A percentile compares a stretch with the other conserved stretches of the same genome.
Evolutionary conservation across 2,113 vertebrate genomes (phyloP).

Genomic region (Gallinago media): DNA sequence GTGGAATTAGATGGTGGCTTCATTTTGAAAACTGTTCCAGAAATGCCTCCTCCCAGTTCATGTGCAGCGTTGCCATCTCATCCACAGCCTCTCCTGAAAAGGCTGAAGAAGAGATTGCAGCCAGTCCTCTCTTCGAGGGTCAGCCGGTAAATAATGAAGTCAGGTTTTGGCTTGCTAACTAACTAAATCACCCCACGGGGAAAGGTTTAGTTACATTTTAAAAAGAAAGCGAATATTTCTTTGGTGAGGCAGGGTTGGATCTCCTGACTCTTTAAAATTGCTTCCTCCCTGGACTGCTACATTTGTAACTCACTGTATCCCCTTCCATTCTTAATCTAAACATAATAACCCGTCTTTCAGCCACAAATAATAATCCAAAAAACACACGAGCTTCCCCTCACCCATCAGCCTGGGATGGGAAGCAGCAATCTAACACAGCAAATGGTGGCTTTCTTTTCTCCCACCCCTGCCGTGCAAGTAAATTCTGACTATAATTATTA

Average conservation of each 20-base stretch:
- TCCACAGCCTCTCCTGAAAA: not conserved
- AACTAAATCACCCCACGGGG: not conserved
- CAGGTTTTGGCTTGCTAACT: constrained; percentile 22
- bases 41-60: not conserved
- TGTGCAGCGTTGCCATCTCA: not conserved
- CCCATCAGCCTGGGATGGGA: not conserved
- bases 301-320: constrained; percentile 59
- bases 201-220: constrained; percentile 38
- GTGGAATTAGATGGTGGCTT: not conserved
- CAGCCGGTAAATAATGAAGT: not conserved
- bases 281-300: constrained; percentile 39
- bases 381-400: not conserved
- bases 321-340: constrained; percentile 50
- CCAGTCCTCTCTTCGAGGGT: not conserved
- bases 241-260: constrained; percentile 48
- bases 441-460: not conserved
- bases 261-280: constrained; percentile 40
- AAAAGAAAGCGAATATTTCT: constrained; percentile 57
- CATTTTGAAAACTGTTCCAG: not conserved
- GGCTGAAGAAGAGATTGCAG: not conserved
- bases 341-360: not conserved
- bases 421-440: not conserved
- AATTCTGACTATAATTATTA: not conserved
- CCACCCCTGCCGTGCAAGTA: not conserved
- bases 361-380: constrained; percentile 17